A percentile compares a stretch with the other conserved stretches of the same genome.
phyloP scores from a whole-genome alignment of 2,888 invertebrate genomes.

The Sminthurinus aureus region DNA sequence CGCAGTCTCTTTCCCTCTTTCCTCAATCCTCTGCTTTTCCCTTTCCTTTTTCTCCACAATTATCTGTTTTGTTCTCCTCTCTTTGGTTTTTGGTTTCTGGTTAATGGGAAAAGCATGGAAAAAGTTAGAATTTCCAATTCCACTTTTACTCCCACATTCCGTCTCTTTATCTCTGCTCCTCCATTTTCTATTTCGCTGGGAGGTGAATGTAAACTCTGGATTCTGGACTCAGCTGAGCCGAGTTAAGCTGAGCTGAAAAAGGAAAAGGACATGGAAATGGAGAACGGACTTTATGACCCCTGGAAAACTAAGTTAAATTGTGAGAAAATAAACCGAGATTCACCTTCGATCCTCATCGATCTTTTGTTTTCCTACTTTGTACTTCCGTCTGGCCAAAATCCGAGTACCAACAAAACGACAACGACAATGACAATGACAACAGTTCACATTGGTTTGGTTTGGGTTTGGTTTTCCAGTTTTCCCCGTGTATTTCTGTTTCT shows the following conservation, averaged over 20 bases:
- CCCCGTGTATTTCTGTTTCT: too few species aligned
- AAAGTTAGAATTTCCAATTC: not conserved
- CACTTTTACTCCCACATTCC: not conserved
- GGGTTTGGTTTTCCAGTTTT: too few species aligned
- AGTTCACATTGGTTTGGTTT: too few species aligned
- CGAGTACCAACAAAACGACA: not conserved
- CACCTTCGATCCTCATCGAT: too few species aligned
- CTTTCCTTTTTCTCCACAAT: not conserved
- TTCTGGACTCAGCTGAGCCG: not conserved
- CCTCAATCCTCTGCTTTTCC: not conserved
- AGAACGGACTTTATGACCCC: conserved; percentile 4
- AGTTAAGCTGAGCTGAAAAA: not conserved
- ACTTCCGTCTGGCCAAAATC: not conserved
- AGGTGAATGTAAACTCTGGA: not conserved
- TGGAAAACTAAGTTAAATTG: conserved; percentile 7
- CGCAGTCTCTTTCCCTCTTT: too few species aligned
- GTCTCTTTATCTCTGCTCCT: too few species aligned
- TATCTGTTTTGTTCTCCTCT: not conserved
- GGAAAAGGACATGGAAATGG: not conserved
- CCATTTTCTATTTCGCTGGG: too few species aligned
- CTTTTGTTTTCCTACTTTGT: not conserved
- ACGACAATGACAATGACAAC: not conserved
- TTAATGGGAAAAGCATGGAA: not conserved
- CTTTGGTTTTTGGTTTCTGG: not conserved
- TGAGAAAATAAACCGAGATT: conserved; percentile 8